Evolutionary conservation across 2,797 vertebrate genomes (phyloP).

Genomic region (Periophthalmus magnuspinnatus): DNA sequence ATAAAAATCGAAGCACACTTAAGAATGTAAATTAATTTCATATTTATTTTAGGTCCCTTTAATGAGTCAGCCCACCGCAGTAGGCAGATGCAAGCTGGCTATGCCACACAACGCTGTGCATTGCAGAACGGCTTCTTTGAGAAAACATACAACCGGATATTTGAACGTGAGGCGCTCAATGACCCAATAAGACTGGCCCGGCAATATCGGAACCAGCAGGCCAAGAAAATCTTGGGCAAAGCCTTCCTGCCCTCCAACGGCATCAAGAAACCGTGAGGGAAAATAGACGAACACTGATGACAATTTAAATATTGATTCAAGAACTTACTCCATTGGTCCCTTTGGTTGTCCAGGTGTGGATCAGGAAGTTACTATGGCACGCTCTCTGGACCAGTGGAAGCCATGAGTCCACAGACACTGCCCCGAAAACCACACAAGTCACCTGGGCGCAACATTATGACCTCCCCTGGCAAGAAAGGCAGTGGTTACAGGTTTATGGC

Average conservation of each 20-base stretch:
- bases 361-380: conserved; percentile 86
- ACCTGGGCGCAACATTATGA: conserved; percentile 85
- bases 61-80: conserved; percentile 83
- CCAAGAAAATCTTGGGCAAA: conserved; percentile 84
- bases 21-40: background rate
- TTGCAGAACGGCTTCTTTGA: conserved; percentile 87
- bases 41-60: conserved; percentile 76
- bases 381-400: conserved; percentile 77
- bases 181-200: conserved; percentile 78
- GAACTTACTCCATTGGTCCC: background rate
- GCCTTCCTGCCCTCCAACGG: conserved; percentile 83
- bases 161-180: conserved; percentile 81
- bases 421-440: conserved; percentile 63
- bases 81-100: conserved; percentile 81
- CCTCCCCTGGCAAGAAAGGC: conserved; percentile 85
- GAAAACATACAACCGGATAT: conserved; percentile 77
- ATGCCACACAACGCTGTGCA: conserved; percentile 71
- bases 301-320: background rate
- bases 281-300: background rate
- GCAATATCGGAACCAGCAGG: conserved; percentile 76
- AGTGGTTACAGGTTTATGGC: conserved; percentile 83
- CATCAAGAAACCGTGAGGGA: conserved; percentile 82
- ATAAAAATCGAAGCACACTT: background rate
- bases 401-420: conserved; percentile 76
- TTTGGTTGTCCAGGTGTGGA: conserved; percentile 75